Evolutionary conservation across 1,140 invertebrate species (phyloP).

Genomic region (Bombus impatiens): DNA sequence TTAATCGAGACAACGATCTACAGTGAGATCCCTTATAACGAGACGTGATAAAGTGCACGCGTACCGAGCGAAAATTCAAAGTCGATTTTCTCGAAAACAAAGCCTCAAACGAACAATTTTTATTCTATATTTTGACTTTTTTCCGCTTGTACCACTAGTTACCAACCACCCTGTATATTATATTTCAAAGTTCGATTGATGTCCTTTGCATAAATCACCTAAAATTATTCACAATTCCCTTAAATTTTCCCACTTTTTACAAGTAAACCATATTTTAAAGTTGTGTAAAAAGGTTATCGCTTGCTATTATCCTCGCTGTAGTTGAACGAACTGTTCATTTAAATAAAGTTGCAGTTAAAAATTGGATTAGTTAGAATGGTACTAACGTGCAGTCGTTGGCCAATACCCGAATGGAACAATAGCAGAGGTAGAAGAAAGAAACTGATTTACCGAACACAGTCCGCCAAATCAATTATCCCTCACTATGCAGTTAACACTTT

Average conservation of each 20-base stretch:
- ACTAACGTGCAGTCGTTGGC: too few relatives aligned
- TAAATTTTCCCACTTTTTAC: neutral
- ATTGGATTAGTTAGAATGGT: neutral
- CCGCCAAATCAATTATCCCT: neutral
- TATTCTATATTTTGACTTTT: too few relatives aligned
- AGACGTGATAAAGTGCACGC: too few relatives aligned
- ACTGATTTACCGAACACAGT: too few relatives aligned
- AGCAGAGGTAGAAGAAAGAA: neutral
- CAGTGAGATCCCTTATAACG: too few relatives aligned
- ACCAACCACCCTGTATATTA: neutral
- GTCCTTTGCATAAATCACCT: neutral
- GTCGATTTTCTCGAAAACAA: too few relatives aligned
- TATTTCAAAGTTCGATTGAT: neutral
- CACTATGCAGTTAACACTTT: too few relatives aligned
- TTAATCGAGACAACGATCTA: too few relatives aligned
- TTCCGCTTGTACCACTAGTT: too few relatives aligned
- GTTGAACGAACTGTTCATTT: neutral
- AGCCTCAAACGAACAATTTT: too few relatives aligned
- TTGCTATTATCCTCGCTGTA: neutral
- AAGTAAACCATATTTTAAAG: neutral
- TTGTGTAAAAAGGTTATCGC: neutral
- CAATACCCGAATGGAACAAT: neutral
- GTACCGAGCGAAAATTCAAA: too few relatives aligned
- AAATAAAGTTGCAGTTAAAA: neutral
- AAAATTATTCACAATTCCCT: too few relatives aligned